Base-by-base conservation (phyloP, 1,140 invertebrate species). In the Bombus consobrinus region DNA sequence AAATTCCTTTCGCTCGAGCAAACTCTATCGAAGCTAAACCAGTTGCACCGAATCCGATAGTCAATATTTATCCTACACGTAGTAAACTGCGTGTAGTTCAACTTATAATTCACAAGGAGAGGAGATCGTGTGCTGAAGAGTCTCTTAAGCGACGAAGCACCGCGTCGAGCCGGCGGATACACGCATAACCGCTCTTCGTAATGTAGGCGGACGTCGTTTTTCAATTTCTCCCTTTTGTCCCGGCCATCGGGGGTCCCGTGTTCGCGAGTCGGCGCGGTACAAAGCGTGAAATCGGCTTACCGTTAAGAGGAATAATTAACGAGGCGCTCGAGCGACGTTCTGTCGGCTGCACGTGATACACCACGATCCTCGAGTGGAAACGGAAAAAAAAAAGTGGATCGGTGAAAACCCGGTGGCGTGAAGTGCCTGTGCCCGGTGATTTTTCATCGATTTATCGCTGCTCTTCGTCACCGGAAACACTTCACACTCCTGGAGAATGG, bases 301-400 rank as follows among this genome's bases (percentile, higher is more conserved):
- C 53, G 66, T 85, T 79, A 43, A 72, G 81, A 82, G 81, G 80
- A 69, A 88, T 90, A 89, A 90, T 89, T 90, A 90, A 89, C 69
- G 82, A 78, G 43, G 78, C 53, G 59, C 62, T 84, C 59, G 78
- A 86, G 81, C 69, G 53, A n/a, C 59, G 75, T 62, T 22, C 25
- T 18, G 2, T 57, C 18, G 32, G 37, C 25, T 69, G 57, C 75
- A 34, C 37, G 10, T 66, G 68, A 77, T 37, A 32, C 28, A 62
- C 28, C 73, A 41, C 57, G 43, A 72, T 75, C 47, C 79, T 76
- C 57, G 59, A 89, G 72, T 68, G 80, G 84, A 89, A 90, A 75
- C 81, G 74, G 81, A 89, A 83, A 81, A 81, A 81, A 81, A 89
- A 83, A 75, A 74, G 43, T 81, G n/a, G 68, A 80, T 64, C 76